These are phyloP conservation scores for Felis chaus DNA, from an alignment of 2,113 vertebrate genomes.

Conservation along the genomic window DNA sequence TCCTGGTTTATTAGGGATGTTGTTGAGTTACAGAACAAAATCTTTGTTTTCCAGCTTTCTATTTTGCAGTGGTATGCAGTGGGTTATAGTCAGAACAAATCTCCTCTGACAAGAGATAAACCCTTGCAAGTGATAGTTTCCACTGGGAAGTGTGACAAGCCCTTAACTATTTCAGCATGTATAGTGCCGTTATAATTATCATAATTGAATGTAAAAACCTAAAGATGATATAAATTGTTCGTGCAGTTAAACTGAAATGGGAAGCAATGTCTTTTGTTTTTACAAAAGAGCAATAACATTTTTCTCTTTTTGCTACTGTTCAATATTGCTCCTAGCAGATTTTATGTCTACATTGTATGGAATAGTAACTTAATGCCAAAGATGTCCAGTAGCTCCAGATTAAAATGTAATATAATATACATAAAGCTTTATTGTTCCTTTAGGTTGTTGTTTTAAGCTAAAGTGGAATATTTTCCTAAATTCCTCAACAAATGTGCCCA, in stretches of 20 bases:
- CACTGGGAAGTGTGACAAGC: conserved; percentile 5
- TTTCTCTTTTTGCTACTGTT: conserved; percentile 60
- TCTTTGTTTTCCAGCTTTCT: conserved; percentile 20
- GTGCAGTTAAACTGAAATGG: conserved; percentile 67
- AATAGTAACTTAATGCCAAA: conserved; percentile 66
- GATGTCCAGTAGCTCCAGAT: conserved; percentile 64
- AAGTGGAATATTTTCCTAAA: conserved; percentile 76
- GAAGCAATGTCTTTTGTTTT: conserved; percentile 72
- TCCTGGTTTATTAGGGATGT: neutral
- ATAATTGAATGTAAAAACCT: conserved; percentile 58
- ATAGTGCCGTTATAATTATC: conserved; percentile 31
- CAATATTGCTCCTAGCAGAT: conserved; percentile 71
- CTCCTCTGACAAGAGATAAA: conserved; percentile 37
- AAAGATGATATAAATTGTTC: conserved; percentile 68
- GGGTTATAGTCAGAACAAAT: neutral
- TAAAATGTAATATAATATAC: conserved; percentile 70
- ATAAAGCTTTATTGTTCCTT: conserved; percentile 77
- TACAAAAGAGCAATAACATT: conserved; percentile 58
- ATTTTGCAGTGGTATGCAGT: neutral
- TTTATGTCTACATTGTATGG: conserved; percentile 28
- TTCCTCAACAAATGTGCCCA: conserved; percentile 74
- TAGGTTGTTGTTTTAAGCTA: conserved; percentile 76
- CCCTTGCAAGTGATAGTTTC: neutral
- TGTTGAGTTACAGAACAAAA: conserved; percentile 32
- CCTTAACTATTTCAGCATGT: conserved; percentile 57